These are phyloP conservation scores for Pristionchus fissidentatus DNA, from an alignment of 2,888 invertebrate species.

Conservation along the genomic window DNA sequence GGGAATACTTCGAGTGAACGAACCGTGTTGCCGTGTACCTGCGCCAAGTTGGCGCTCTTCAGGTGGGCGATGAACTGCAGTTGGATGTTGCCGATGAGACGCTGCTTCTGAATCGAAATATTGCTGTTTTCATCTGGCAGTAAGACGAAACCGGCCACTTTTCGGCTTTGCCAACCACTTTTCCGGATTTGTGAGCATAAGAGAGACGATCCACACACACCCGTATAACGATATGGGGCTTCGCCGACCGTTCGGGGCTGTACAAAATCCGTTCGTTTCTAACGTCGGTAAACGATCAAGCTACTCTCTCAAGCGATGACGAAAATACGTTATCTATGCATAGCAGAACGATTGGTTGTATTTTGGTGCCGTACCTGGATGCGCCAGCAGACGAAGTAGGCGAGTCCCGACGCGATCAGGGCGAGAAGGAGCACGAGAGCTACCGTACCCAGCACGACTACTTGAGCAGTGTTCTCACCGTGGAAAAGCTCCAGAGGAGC, in stretches of 20 bases:
- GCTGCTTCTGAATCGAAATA: constrained; percentile 55
- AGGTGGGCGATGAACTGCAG: constrained; percentile 70
- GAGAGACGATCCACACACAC: too few species aligned
- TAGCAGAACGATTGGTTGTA: too few species aligned
- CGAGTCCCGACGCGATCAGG: background rate
- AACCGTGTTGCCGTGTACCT: background rate
- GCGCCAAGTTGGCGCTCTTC: constrained; percentile 9
- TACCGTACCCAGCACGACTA: constrained; percentile 26
- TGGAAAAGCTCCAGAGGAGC: constrained; percentile 27
- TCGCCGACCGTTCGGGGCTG: too few species aligned
- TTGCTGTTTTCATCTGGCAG: background rate
- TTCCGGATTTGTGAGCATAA: background rate
- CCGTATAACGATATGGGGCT: too few species aligned
- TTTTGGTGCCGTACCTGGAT: constrained; percentile 37
- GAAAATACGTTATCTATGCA: too few species aligned
- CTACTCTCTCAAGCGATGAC: too few species aligned
- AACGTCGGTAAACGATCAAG: too few species aligned
- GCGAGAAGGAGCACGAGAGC: constrained; percentile 42
- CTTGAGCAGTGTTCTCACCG: background rate
- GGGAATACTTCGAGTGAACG: too few species aligned
- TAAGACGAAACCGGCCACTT: background rate
- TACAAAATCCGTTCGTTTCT: too few species aligned
- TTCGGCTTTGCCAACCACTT: background rate
- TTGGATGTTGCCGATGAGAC: constrained; percentile 71
- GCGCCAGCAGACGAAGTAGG: constrained; percentile 36